phyloP scores from a whole-genome alignment of 2,113 vertebrate species.

The Gallinago undulata region DNA sequence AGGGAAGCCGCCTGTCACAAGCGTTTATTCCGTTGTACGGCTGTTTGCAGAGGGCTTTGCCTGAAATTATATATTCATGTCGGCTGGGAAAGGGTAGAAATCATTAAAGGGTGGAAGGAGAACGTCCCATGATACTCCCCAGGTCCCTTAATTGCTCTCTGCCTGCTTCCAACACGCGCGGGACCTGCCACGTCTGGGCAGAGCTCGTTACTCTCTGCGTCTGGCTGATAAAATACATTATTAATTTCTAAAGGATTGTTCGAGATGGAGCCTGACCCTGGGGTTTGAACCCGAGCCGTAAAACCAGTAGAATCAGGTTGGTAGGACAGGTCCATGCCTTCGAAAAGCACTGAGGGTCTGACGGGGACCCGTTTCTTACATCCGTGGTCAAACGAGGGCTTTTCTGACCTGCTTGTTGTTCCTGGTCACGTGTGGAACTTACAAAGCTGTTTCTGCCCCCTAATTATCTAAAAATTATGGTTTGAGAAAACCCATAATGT shows the following conservation, averaged over 20 bases:
- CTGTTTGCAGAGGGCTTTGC: background rate
- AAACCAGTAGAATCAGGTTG: background rate
- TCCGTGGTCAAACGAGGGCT: background rate
- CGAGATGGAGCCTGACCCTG: fast-evolving
- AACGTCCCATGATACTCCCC: background rate
- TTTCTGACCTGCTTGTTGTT: background rate
- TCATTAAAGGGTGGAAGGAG: background rate
- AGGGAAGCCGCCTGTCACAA: background rate
- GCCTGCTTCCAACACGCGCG: background rate
- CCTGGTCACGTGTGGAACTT: fast-evolving
- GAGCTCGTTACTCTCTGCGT: no score
- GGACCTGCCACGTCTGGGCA: background rate
- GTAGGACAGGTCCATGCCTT: background rate
- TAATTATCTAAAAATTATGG: no score
- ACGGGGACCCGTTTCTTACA: fast-evolving
- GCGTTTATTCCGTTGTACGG: background rate
- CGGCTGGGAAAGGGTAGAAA: background rate
- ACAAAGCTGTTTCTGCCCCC: background rate
- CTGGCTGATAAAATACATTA: fast-evolving
- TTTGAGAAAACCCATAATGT: no score
- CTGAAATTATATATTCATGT: background rate
- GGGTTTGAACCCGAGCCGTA: fast-evolving
- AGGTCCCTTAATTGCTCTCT: background rate
- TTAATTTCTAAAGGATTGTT: background rate
- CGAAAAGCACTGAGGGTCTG: background rate